Conservation (phyloP, 1,140 invertebrate genomes). For the Aphelenchoides fujianensis region DNA sequence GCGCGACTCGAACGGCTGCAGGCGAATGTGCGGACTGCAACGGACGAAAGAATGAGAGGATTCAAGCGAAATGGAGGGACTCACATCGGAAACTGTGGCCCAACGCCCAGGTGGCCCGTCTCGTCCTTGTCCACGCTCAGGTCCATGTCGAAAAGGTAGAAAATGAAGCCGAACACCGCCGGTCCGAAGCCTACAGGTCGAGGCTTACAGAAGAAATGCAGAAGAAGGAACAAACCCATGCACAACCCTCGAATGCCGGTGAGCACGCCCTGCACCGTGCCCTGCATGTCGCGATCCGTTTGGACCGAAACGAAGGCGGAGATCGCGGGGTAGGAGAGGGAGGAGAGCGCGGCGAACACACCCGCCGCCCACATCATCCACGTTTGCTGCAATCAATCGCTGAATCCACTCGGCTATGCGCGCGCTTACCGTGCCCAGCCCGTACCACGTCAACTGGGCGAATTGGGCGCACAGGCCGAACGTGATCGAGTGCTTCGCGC, state of each 20-base stretch:
- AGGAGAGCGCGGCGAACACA: conserved; percentile 84
- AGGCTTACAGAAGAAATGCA: conserved; percentile 60
- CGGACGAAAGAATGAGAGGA: too few species aligned
- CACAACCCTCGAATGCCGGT: conserved; percentile 69
- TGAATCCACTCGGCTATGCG: conserved; percentile 17
- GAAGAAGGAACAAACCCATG: conserved; percentile 39
- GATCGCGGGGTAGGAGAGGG: conserved; percentile 95
- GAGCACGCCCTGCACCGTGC: conserved; percentile 95
- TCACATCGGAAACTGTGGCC: conserved; percentile 57
- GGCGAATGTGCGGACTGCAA: conserved; percentile 23
- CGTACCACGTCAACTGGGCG: conserved; percentile 89
- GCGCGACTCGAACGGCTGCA: conserved; percentile 29
- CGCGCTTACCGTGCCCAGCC: conserved; percentile 73
- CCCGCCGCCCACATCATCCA: conserved; percentile 99
- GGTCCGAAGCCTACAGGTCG: conserved; percentile 76
- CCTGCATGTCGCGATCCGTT: conserved; percentile 91
- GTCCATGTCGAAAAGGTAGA: conserved; percentile 97
- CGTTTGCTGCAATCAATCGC: conserved; percentile 39
- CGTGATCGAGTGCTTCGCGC: conserved; percentile 94
- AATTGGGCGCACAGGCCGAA: conserved; percentile 92
- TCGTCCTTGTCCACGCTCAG: conserved; percentile 65
- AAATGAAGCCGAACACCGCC: conserved; percentile 93
- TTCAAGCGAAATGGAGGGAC: too few species aligned
- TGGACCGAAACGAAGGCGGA: conserved; percentile 96
- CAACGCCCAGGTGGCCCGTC: conserved; percentile 52